Percentiles rank a stretch among this genome's conserved stretches.
Evolutionary conservation across 2,888 invertebrate genomes (phyloP).

Genomic region (Meteorus colon): DNA sequence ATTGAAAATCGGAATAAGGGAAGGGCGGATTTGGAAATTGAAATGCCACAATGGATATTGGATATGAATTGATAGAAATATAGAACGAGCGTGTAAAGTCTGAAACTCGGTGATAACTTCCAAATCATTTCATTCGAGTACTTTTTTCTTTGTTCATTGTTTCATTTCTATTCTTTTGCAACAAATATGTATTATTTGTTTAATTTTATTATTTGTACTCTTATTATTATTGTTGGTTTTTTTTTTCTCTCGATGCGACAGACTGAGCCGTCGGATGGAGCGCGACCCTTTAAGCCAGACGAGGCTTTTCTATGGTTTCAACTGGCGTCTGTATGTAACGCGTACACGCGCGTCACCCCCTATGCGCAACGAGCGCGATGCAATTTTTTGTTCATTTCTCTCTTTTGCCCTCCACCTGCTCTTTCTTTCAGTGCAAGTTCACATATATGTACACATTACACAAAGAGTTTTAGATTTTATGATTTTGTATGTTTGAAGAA

Average conservation of each 20-base stretch:
- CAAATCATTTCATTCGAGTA: neutral
- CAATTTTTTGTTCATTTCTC: slow-evolving; percentile 28
- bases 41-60: neutral
- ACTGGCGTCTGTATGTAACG: slow-evolving; percentile 56
- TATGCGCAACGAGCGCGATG: slow-evolving; percentile 26
- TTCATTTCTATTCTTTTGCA: neutral
- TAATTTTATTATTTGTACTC: neutral
- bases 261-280: slow-evolving; percentile 50
- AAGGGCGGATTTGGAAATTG: neutral
- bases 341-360: slow-evolving; percentile 38
- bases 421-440: slow-evolving; percentile 26
- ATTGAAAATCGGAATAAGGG: neutral
- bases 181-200: neutral
- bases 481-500: slow-evolving; percentile 17
- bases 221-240: neutral
- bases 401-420: slow-evolving; percentile 14
- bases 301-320: slow-evolving; percentile 69
- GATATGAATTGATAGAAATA: slow-evolving; percentile 6
- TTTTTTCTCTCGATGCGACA: slow-evolving; percentile 29
- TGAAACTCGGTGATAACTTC: neutral
- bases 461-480: slow-evolving; percentile 22
- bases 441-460: neutral
- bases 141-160: neutral
- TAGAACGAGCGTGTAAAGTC: slow-evolving; percentile 28
- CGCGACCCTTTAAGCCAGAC: slow-evolving; percentile 71